Conservation (phyloP, 1,140 invertebrate genomes). For the Brachionus rubens region DNA sequence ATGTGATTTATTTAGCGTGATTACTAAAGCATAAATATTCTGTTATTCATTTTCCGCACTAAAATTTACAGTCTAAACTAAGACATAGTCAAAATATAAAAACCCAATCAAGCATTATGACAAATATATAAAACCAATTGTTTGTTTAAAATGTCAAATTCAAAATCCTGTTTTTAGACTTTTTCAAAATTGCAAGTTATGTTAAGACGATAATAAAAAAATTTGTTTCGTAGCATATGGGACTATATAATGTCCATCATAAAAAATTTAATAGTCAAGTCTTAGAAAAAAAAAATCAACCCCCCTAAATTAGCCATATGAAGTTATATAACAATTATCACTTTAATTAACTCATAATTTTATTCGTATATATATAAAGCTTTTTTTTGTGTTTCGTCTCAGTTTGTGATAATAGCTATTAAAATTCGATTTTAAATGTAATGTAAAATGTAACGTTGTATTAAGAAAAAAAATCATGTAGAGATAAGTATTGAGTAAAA, state of each 20-base stretch:
- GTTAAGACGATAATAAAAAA: background rate
- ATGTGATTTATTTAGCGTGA: conserved; percentile 36
- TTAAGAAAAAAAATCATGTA: background rate
- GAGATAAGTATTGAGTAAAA: conserved; percentile 38
- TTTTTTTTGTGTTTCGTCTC: background rate
- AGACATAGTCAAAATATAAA: conserved; percentile 25
- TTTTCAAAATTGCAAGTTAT: too few species aligned
- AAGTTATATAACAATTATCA: conserved; percentile 40
- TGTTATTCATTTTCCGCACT: conserved; percentile 39
- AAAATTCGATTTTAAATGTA: background rate
- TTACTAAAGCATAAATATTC: conserved; percentile 38
- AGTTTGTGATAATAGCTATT: conserved; percentile 36
- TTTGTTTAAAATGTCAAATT: conserved; percentile 29
- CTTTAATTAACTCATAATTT: conserved; percentile 33
- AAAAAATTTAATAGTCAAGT: background rate
- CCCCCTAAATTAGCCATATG: conserved; percentile 28
- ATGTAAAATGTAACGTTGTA: conserved; percentile 13
- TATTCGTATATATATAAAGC: background rate
- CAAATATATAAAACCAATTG: conserved; percentile 29
- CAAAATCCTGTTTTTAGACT: too few species aligned
- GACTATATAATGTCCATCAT: background rate
- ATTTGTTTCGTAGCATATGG: background rate
- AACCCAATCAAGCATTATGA: conserved; percentile 34
- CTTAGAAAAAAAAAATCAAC: background rate
- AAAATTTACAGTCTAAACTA: conserved; percentile 34